These are phyloP conservation scores for Ammodytes marinus DNA, from an alignment of 2,113 vertebrate genomes.

Conservation along the genomic window DNA sequence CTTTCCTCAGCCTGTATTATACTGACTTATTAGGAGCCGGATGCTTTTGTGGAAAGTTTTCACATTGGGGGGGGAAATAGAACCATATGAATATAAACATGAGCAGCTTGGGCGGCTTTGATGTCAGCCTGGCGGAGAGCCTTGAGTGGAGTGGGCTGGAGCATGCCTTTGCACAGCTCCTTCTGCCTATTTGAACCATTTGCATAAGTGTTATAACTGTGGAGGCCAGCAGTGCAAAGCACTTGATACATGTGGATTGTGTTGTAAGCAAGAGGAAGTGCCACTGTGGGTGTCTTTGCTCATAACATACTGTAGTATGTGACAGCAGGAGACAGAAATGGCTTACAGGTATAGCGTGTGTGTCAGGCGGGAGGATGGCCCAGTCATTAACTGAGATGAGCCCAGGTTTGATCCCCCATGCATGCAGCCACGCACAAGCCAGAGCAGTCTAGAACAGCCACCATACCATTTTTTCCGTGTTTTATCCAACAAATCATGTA, in stretches of 20 bases:
- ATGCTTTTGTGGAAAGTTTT: constrained; percentile 67
- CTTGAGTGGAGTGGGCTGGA: constrained; percentile 67
- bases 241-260: constrained; percentile 63
- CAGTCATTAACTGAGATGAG: constrained; percentile 6
- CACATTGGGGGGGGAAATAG: constrained; percentile 22
- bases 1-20: constrained; percentile 27
- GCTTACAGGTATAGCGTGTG: constrained; percentile 11
- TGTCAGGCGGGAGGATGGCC: constrained; percentile 3
- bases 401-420: constrained; percentile 1
- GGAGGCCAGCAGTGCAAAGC: constrained; percentile 60
- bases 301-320: constrained; percentile 7
- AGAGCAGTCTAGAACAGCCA: constrained; percentile 1
- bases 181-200: constrained; percentile 70
- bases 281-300: constrained; percentile 25
- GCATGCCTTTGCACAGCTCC: constrained; percentile 47
- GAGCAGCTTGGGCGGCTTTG: constrained; percentile 69
- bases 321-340: constrained; percentile 24
- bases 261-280: constrained; percentile 45
- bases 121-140: constrained; percentile 66
- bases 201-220: constrained; percentile 74
- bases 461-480: background rate
- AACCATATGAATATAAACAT: constrained; percentile 77
- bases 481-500: background rate
- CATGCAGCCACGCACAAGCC: constrained; percentile 1
- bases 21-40: constrained; percentile 49